A percentile compares a stretch with the other conserved stretches of the same genome.
Evolutionary conservation across 2,888 invertebrate species (phyloP).

Genomic region (Trisateles emortualis): DNA sequence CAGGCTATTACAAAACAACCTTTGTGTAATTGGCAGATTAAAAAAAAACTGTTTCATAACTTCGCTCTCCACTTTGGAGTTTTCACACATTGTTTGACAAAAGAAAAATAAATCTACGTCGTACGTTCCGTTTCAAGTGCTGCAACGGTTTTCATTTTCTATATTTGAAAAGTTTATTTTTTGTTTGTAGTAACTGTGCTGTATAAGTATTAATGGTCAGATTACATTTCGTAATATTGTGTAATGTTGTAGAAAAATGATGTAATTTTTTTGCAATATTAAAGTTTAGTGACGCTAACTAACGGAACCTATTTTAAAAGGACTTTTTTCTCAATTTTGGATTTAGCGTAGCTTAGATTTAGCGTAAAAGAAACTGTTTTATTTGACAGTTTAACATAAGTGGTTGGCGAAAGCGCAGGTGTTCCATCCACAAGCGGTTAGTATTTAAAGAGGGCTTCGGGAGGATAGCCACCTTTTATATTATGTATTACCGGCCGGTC

Average conservation of each 20-base stretch:
- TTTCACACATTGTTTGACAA: constrained; percentile 29
- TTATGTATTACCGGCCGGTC: constrained; percentile 46
- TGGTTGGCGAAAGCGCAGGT: constrained; percentile 59
- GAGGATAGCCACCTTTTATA: constrained; percentile 47
- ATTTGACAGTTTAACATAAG: constrained; percentile 14
- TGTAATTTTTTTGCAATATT: neutral
- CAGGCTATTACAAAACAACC: constrained; percentile 6
- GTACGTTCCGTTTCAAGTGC: constrained; percentile 6
- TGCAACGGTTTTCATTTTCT: constrained; percentile 26
- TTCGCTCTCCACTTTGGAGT: constrained; percentile 28
- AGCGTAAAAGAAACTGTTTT: constrained; percentile 13
- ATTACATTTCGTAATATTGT: constrained; percentile 22
- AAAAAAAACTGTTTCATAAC: constrained; percentile 29
- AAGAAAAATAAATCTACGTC: constrained; percentile 36
- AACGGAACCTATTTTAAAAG: neutral
- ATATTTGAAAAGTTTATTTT: constrained; percentile 41
- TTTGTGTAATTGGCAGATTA: constrained; percentile 20
- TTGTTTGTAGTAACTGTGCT: constrained; percentile 14
- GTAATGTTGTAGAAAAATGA: constrained; percentile 16
- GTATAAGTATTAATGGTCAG: too few relatives aligned
- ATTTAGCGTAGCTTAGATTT: neutral
- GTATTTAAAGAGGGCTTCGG: constrained; percentile 69
- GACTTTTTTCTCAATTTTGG: too few relatives aligned
- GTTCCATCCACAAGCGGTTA: constrained; percentile 57
- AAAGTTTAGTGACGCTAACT: neutral